Evolutionary conservation across 1,140 invertebrate genomes (phyloP), one percentile per base, ranked within the genome.

Genomic region (Trypoxylus dichotomus): DNA sequence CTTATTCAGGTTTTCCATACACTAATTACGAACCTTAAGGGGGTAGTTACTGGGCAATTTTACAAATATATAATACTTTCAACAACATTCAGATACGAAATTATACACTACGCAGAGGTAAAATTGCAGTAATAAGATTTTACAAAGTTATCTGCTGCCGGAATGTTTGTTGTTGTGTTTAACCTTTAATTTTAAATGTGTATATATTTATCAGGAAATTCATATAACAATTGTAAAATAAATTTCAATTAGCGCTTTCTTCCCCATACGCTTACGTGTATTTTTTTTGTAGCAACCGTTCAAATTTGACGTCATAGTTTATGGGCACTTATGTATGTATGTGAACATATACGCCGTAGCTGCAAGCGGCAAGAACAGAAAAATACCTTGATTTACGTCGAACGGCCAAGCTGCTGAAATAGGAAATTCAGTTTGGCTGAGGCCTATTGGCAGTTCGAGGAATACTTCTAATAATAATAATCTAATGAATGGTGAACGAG

Each of bases 401-500:
- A 27, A 27, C 60, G 5, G 60, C 19, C 60, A 25, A 27, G 60
- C 60, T 27, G 60, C 60, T 63, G 25, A 27, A 63, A 63, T 63
- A 63, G 60, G 60, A 63, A 63, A 63, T 63, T 63, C 60, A 27
- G n/a, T 63, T 63, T 63, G 25, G 60, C 24, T 24, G 60, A 63
- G 60, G 3, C 24, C 60, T 24, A 63, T 63, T 63, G 60, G 60
- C 60, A 63, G 21, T 63, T 63, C 60, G 60, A 27, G 60, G 60
- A 63, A 63, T 63, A 63, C 21, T 63, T 63, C 7, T 63, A 63
- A 63, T 63, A 63, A 63, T 63, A 63, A 63, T 63, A 63, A 63
- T 63, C 60, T 63, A 63, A 63, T 63, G 60, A 63, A 63, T 63
- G 60, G 60, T 63, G 60, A 63, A 63, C 60, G 60, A 24, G 60